These are phyloP conservation scores for Rallus crepitans DNA, from an alignment of 2,797 vertebrate genomes.

Conservation along the genomic window DNA sequence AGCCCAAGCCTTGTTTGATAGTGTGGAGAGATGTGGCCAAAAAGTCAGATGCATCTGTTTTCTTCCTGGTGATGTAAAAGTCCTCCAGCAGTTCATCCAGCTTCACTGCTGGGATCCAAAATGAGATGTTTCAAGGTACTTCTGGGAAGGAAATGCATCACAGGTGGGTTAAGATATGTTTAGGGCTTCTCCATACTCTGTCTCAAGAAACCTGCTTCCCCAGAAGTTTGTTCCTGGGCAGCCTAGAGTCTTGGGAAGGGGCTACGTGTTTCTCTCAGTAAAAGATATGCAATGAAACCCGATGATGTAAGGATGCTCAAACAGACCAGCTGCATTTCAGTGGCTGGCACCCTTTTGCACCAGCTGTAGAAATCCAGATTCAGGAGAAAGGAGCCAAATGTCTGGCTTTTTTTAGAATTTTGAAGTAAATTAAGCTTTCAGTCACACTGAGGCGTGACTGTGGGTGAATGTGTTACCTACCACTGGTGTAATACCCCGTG, in stretches of 20 bases:
- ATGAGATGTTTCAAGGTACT: neutral
- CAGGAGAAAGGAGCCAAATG: neutral
- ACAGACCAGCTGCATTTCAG: neutral
- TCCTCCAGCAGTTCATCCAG: slow-evolving; percentile 68
- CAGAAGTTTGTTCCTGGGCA: neutral
- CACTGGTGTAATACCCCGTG: neutral
- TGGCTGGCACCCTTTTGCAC: neutral
- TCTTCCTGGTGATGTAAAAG: slow-evolving; percentile 69
- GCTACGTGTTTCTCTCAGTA: neutral
- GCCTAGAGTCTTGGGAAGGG: neutral
- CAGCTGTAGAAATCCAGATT: neutral
- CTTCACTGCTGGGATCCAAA: slow-evolving; percentile 73
- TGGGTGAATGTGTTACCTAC: neutral
- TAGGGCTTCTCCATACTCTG: neutral
- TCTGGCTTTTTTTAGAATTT: neutral
- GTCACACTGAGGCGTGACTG: neutral
- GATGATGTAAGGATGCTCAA: neutral
- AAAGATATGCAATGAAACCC: neutral
- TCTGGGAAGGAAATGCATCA: rapidly evolving
- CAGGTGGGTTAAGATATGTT: rapidly evolving
- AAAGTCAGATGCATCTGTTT: slow-evolving; percentile 73
- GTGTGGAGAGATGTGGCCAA: slow-evolving; percentile 61
- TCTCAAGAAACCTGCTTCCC: neutral
- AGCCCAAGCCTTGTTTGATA: slow-evolving; percentile 57
- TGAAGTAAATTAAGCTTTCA: neutral